Evolutionary conservation across 2,888 invertebrate species (phyloP).

Genomic region (Ernsta delagoae): DNA sequence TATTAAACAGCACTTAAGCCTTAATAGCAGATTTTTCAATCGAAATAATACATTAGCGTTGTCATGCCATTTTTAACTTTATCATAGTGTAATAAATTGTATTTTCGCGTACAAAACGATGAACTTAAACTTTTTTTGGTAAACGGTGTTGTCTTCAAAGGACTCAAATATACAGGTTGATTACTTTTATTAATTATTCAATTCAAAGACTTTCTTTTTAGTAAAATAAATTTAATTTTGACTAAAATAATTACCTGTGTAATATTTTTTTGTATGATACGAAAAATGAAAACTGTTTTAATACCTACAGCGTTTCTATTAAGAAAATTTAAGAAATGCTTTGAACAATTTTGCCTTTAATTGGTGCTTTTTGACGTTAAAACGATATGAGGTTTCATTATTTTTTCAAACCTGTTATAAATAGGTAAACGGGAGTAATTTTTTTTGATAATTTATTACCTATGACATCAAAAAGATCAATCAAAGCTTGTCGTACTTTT

Average conservation of each 20-base stretch:
- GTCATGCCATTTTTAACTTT: constrained; percentile 1
- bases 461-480: no score
- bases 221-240: neutral
- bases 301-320: neutral
- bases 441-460: no score
- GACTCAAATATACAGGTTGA: constrained; percentile 58
- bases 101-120: constrained; percentile 28
- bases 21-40: neutral
- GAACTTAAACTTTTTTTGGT: constrained; percentile 14
- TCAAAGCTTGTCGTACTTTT: no score
- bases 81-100: constrained; percentile 8
- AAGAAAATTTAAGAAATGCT: neutral
- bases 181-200: constrained; percentile 35
- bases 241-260: neutral
- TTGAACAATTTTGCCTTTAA: neutral
- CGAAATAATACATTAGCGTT: neutral
- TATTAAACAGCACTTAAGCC: constrained; percentile 9
- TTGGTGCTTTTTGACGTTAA: neutral
- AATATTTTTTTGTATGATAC: neutral
- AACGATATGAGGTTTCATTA: no score
- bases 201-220: neutral
- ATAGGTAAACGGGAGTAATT: no score
- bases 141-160: constrained; percentile 34
- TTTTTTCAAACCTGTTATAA: neutral
- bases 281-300: neutral